These are phyloP conservation scores for Rafetus swinhoei DNA, from an alignment of 2,113 vertebrate species.

Conservation along the genomic window DNA sequence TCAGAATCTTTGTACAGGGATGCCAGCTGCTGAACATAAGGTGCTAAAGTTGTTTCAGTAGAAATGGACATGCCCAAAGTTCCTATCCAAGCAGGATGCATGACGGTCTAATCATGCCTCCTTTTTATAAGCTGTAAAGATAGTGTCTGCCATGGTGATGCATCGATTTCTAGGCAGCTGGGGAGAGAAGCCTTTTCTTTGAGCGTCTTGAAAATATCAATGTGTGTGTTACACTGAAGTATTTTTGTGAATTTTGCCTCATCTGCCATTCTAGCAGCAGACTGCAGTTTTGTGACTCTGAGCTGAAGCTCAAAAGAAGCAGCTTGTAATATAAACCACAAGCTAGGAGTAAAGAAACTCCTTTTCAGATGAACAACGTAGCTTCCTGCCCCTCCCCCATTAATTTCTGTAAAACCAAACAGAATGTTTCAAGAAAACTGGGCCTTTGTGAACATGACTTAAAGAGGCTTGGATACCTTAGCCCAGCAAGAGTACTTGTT, in stretches of 20 bases:
- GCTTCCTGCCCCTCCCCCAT: neutral
- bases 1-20: no score
- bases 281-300: neutral
- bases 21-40: no score
- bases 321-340: neutral
- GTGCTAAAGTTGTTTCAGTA: no score
- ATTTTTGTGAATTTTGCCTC: neutral
- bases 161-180: neutral
- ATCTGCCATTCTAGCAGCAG: neutral
- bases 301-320: neutral
- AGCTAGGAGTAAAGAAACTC: neutral
- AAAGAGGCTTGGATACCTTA: neutral
- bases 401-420: neutral
- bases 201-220: neutral
- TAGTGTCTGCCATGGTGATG: neutral
- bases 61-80: no score
- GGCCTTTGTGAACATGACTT: neutral
- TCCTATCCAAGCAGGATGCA: no score
- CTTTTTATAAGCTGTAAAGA: no score
- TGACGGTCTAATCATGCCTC: no score
- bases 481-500: neutral
- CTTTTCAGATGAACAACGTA: neutral
- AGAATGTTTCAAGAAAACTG: neutral
- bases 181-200: neutral
- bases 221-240: neutral